Percentiles rank a stretch among this genome's conserved stretches.
Evolutionary conservation across 2,888 invertebrate genomes (phyloP).

Genomic region (Cephus spinipes): DNA sequence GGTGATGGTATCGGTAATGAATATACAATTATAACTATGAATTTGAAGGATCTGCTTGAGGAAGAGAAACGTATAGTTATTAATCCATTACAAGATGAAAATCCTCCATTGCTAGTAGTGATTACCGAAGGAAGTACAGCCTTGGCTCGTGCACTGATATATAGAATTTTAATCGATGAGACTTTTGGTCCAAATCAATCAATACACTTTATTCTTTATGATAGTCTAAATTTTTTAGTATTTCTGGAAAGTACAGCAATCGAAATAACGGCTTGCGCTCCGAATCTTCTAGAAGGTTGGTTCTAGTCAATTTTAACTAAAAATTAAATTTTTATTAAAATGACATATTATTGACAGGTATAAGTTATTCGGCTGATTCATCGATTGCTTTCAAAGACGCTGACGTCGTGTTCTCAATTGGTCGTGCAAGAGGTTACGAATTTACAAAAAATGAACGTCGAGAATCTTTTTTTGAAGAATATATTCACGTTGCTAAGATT

Average conservation of each 20-base stretch:
- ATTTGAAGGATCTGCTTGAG: neutral
- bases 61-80: neutral
- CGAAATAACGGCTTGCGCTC: constrained; percentile 30
- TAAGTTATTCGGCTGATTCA: constrained; percentile 24
- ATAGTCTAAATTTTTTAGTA: constrained; percentile 12
- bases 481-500: constrained; percentile 11
- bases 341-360: constrained; percentile 15
- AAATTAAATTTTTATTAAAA: neutral
- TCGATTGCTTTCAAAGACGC: constrained; percentile 35
- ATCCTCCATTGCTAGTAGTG: constrained; percentile 22
- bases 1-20: neutral
- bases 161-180: constrained; percentile 29
- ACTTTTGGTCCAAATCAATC: constrained; percentile 32
- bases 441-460: constrained; percentile 24
- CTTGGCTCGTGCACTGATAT: constrained; percentile 29
- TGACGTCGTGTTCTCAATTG: constrained; percentile 36
- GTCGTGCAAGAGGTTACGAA: constrained; percentile 36
- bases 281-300: constrained; percentile 31
- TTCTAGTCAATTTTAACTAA: neutral
- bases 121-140: constrained; percentile 36
- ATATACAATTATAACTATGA: neutral
- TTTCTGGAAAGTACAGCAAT: constrained; percentile 36
- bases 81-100: neutral
- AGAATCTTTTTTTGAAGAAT: constrained; percentile 34
- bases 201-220: constrained; percentile 31